phyloP scores from a whole-genome alignment of 2,113 vertebrate species.

The Hyla sarda region DNA sequence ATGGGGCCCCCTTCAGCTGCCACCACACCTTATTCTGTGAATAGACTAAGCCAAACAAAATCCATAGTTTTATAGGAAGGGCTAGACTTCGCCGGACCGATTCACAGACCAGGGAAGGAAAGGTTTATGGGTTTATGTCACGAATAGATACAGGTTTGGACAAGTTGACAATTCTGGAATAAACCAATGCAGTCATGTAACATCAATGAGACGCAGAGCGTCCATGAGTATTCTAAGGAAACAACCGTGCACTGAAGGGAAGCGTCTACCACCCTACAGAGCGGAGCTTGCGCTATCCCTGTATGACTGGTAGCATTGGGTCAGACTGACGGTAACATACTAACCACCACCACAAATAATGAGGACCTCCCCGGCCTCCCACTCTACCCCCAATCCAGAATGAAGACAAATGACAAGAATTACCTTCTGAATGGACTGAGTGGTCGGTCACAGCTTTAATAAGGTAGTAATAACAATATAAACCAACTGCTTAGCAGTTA shows the following conservation, averaged over 20 bases:
- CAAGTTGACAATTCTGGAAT: background rate
- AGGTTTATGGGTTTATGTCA: slow-evolving; percentile 41
- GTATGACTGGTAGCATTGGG: background rate
- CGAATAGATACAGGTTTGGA: background rate
- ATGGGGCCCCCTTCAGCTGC: slow-evolving; percentile 1
- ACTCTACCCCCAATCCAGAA: too few relatives aligned
- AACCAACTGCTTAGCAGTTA: too few relatives aligned
- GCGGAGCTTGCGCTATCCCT: background rate
- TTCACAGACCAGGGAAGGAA: slow-evolving; percentile 13
- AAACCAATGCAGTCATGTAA: background rate
- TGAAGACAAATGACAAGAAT: too few relatives aligned
- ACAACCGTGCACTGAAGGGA: background rate
- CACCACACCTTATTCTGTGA: slow-evolving; percentile 18
- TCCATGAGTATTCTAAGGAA: background rate
- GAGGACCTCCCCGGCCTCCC: too few relatives aligned
- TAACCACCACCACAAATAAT: too few relatives aligned
- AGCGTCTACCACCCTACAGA: background rate
- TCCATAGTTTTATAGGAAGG: slow-evolving; percentile 29
- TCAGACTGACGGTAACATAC: too few relatives aligned
- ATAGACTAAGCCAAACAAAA: slow-evolving; percentile 28
- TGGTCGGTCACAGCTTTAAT: too few relatives aligned
- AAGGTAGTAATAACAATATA: too few relatives aligned
- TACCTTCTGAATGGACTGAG: too few relatives aligned
- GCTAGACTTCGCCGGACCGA: slow-evolving; percentile 20
- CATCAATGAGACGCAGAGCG: background rate